Conservation (phyloP, 2,888 invertebrate species). For the Lepidochitona cinerea region DNA sequence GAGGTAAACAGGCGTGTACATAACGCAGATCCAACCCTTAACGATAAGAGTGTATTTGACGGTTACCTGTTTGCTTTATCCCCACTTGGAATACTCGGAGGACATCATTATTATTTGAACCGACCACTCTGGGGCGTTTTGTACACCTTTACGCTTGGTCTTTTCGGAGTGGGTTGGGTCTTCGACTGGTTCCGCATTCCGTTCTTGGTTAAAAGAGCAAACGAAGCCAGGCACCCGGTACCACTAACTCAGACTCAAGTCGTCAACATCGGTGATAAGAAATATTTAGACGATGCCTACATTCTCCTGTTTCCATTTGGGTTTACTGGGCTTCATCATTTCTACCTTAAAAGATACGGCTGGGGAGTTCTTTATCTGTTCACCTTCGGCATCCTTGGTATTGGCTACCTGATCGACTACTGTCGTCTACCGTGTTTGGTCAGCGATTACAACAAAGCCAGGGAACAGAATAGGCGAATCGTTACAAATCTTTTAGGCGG, state of each 20-base stretch:
- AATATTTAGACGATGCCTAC: constrained; percentile 45
- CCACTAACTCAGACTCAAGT: constrained; percentile 7
- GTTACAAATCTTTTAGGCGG: neutral
- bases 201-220: constrained; percentile 40
- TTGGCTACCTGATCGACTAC: constrained; percentile 51
- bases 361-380: constrained; percentile 51
- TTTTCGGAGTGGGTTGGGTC: constrained; percentile 47
- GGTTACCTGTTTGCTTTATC: constrained; percentile 37
- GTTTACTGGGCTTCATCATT: constrained; percentile 38
- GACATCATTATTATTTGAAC: constrained; percentile 46
- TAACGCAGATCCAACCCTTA: neutral
- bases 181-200: constrained; percentile 52
- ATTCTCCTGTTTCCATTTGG: constrained; percentile 46
- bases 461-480: neutral
- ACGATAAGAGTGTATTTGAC: neutral
- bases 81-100: constrained; percentile 41
- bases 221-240: constrained; percentile 20
- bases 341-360: constrained; percentile 39
- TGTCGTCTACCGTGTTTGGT: constrained; percentile 45
- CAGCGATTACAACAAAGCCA: constrained; percentile 32
- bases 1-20: neutral
- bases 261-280: constrained; percentile 13
- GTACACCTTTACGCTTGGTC: constrained; percentile 45
- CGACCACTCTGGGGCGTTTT: constrained; percentile 37
- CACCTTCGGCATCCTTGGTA: constrained; percentile 46